phyloP scores from a whole-genome alignment of 1,140 invertebrate species.

The Amyelois transitella region DNA sequence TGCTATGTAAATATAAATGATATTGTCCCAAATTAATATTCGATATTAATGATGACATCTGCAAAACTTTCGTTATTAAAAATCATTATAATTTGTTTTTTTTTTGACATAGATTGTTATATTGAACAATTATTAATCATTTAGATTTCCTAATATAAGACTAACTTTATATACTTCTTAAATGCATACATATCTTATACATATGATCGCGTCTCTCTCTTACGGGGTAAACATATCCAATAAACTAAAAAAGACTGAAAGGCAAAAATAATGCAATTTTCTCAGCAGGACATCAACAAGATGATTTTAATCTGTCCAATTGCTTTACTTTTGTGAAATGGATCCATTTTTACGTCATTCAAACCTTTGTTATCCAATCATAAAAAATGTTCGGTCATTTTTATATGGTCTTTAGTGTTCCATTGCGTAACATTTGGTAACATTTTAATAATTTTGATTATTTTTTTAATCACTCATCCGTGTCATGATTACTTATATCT shows the following conservation, averaged over 20 bases:
- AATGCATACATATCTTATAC: too few species aligned
- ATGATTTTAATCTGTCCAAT: not conserved
- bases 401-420: not conserved
- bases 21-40: constrained; percentile 23
- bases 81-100: not conserved
- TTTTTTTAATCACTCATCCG: too few species aligned
- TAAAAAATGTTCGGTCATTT: constrained; percentile 1
- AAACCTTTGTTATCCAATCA: constrained; percentile 4
- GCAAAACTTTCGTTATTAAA: not conserved
- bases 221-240: not conserved
- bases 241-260: not conserved
- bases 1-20: constrained; percentile 25
- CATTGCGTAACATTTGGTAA: not conserved
- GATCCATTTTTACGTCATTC: not conserved
- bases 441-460: not conserved
- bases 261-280: not conserved
- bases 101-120: not conserved
- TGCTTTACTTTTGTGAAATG: not conserved
- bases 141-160: too few species aligned
- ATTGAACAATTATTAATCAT: too few species aligned
- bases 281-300: not conserved
- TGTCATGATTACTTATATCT: too few species aligned
- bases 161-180: too few species aligned
- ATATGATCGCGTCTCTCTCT: too few species aligned
- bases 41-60: constrained; percentile 17